A percentile compares a stretch with the other conserved stretches of the same genome.
These are phyloP conservation scores for Campylomormyrus tamandua DNA, from an alignment of 2,113 vertebrate species.

Conservation along the genomic window DNA sequence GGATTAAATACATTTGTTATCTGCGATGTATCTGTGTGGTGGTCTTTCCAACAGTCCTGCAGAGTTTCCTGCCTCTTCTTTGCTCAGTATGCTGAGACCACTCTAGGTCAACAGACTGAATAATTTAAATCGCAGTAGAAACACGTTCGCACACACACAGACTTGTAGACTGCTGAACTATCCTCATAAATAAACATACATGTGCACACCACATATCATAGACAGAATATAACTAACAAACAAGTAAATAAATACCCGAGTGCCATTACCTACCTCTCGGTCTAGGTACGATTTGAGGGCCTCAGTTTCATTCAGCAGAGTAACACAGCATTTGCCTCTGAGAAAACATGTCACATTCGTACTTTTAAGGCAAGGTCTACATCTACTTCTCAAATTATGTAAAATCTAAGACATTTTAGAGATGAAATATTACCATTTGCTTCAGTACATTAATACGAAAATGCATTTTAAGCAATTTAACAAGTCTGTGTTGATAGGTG, in stretches of 20 bases:
- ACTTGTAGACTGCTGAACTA: background rate
- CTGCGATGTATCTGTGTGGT: slow-evolving; percentile 13
- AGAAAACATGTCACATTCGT: slow-evolving; percentile 1
- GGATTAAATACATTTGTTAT: background rate
- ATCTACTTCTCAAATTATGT: background rate
- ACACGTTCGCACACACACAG: slow-evolving; percentile 7
- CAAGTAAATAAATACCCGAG: background rate
- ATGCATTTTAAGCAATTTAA: background rate
- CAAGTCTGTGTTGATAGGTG: background rate
- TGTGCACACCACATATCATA: background rate
- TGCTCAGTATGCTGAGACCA: slow-evolving; percentile 57
- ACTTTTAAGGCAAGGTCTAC: background rate
- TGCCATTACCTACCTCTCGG: slow-evolving; percentile 72
- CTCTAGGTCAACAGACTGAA: slow-evolving; percentile 65
- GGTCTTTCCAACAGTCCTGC: slow-evolving; percentile 32
- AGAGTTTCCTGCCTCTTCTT: slow-evolving; percentile 56
- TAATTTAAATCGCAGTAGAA: slow-evolving; percentile 56
- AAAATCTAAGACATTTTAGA: background rate
- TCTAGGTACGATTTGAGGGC: slow-evolving; percentile 93
- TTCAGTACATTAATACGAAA: background rate
- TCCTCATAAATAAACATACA: slow-evolving; percentile 3
- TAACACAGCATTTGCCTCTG: slow-evolving; percentile 97
- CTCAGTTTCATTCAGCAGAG: slow-evolving; percentile 92
- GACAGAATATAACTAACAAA: background rate
- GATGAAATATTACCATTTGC: background rate